These are phyloP conservation scores for Trematomus loennbergii DNA, from an alignment of 2,113 vertebrate species.

Conservation along the genomic window DNA sequence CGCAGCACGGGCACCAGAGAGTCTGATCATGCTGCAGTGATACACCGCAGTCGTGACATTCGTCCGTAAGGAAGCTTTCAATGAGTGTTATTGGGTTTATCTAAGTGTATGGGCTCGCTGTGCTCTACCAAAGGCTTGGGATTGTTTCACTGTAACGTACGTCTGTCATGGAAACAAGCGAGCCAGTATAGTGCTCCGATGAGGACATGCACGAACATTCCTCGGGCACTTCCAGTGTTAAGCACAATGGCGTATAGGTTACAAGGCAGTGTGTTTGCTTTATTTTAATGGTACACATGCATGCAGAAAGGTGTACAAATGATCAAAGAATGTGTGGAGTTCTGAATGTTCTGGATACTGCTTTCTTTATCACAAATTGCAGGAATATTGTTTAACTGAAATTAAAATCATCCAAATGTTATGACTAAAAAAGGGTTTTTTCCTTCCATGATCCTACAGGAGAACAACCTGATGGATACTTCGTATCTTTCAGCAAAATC, in stretches of 20 bases:
- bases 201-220: constrained; percentile 62
- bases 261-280: constrained; percentile 13
- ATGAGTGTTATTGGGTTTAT: constrained; percentile 64
- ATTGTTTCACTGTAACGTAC: constrained; percentile 60
- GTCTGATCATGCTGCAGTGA: constrained; percentile 58
- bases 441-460: constrained; percentile 61
- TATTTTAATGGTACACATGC: constrained; percentile 14
- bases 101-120: constrained; percentile 54
- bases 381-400: background rate
- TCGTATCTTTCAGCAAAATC: constrained; percentile 40
- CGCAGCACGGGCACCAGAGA: constrained; percentile 46
- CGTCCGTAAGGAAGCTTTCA: constrained; percentile 52
- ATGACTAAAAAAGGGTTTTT: background rate
- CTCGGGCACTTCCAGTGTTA: constrained; percentile 58
- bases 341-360: background rate
- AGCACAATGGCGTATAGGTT: constrained; percentile 55
- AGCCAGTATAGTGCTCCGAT: constrained; percentile 51
- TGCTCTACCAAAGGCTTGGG: constrained; percentile 52
- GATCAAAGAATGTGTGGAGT: background rate
- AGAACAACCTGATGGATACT: constrained; percentile 68
- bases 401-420: constrained; percentile 1
- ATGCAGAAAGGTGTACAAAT: background rate
- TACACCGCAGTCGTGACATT: constrained; percentile 54
- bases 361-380: background rate
- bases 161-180: constrained; percentile 63